Evolutionary conservation across 2,797 vertebrate genomes (phyloP).

Genomic region (Harpagifer antarcticus): DNA sequence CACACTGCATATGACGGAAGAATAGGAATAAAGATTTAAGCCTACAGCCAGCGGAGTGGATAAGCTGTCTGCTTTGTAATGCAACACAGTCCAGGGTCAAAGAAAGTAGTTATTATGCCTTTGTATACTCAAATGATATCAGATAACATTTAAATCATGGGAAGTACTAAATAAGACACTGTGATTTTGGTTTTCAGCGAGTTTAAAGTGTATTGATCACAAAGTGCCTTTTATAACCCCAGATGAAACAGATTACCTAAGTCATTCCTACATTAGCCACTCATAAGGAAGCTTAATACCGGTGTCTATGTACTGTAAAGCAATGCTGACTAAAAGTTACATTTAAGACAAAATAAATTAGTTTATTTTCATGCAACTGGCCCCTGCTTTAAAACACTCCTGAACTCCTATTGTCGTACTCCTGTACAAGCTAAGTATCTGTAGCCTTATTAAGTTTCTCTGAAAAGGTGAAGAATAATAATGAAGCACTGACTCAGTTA

Average conservation of each 20-base stretch:
- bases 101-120: not conserved
- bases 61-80: not conserved
- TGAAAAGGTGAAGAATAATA: slow-evolving; percentile 30
- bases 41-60: not conserved
- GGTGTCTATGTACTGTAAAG: no score
- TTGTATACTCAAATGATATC: not conserved
- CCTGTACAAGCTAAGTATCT: not conserved
- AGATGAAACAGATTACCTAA: no score
- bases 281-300: no score
- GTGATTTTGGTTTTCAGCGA: no score
- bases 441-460: not conserved
- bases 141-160: no score
- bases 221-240: no score
- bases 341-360: no score
- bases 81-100: not conserved
- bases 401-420: not conserved
- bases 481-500: slow-evolving; percentile 89
- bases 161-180: no score
- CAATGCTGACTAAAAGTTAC: no score
- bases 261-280: no score
- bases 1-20: slow-evolving; percentile 7
- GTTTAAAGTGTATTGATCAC: no score
- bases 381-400: slow-evolving; percentile 17
- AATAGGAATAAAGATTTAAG: slow-evolving; percentile 45
- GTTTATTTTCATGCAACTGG: no score